Percentiles rank a stretch among this genome's conserved stretches.
phyloP scores from a whole-genome alignment of 2,113 vertebrate genomes.

The Gnathonemus echidnorhynchus region DNA sequence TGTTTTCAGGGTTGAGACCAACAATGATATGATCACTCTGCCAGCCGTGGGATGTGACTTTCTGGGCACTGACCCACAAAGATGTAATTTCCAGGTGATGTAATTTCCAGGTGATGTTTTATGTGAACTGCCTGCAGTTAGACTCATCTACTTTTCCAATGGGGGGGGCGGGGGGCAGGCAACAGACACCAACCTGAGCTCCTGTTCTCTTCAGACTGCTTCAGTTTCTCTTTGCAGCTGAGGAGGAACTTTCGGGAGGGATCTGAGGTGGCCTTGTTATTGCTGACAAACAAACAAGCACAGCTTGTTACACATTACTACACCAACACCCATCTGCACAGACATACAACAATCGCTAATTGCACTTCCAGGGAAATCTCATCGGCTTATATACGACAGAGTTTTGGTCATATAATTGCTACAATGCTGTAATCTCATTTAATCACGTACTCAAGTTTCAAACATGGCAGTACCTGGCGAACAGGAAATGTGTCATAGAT shows the following conservation, averaged over 20 bases:
- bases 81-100: neutral
- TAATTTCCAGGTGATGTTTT: neutral
- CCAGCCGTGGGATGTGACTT: neutral
- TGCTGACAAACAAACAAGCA: conserved; percentile 56
- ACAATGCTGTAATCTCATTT: neutral
- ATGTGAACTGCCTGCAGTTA: neutral
- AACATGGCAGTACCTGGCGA: neutral
- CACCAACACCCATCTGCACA: neutral
- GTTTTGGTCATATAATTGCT: neutral
- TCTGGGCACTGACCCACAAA: neutral
- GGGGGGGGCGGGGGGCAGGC: neutral
- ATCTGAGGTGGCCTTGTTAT: conserved; percentile 87
- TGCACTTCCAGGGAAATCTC: neutral
- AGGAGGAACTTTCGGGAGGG: conserved; percentile 79
- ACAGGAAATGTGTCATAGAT: neutral
- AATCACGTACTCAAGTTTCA: neutral
- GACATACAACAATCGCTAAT: neutral
- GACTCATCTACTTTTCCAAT: neutral
- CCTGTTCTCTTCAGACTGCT: conserved; percentile 81
- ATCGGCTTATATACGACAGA: neutral
- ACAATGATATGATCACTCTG: neutral
- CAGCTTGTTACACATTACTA: too few species aligned
- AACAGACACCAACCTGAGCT: conserved; percentile 62
- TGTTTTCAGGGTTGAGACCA: too few species aligned
- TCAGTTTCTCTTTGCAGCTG: conserved; percentile 86